phyloP scores from a whole-genome alignment of 2,888 invertebrate species.

The Phyllotreta striolata region DNA sequence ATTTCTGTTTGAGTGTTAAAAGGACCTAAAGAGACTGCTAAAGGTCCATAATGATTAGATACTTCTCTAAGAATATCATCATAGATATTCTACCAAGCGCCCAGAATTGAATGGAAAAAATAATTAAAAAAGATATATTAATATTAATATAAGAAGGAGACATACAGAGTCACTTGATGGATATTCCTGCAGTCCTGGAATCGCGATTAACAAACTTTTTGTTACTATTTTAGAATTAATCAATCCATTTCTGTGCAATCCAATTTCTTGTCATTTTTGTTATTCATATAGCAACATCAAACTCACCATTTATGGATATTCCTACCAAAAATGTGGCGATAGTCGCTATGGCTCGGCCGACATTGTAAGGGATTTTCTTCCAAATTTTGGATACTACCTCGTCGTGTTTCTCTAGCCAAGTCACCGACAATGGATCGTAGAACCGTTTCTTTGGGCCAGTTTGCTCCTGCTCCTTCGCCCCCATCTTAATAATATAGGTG shows the following conservation, averaged over 20 bases:
- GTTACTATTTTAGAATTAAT: background rate
- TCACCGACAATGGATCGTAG: slow-evolving; percentile 65
- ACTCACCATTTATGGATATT: slow-evolving; percentile 68
- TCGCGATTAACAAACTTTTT: background rate
- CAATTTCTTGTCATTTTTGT: no score
- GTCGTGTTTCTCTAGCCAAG: slow-evolving; percentile 69
- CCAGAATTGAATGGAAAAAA: no score
- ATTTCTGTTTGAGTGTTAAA: no score
- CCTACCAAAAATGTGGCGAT: slow-evolving; percentile 70
- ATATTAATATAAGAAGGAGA: no score
- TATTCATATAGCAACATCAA: background rate
- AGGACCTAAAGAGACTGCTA: no score
- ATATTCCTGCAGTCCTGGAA: background rate
- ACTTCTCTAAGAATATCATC: no score
- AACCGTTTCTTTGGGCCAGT: background rate
- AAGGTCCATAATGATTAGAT: no score
- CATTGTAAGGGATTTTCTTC: slow-evolving; percentile 64
- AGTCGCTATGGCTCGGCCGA: slow-evolving; percentile 66
- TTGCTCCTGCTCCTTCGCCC: slow-evolving; percentile 23
- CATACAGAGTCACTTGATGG: no score
- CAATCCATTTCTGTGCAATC: no score
- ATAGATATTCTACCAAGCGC: no score
- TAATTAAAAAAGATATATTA: no score
- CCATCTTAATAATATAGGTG: slow-evolving; percentile 17
- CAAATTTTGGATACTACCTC: slow-evolving; percentile 66